phyloP scores from a whole-genome alignment of 1,140 invertebrate species.

The Drosophila lacertosa region DNA sequence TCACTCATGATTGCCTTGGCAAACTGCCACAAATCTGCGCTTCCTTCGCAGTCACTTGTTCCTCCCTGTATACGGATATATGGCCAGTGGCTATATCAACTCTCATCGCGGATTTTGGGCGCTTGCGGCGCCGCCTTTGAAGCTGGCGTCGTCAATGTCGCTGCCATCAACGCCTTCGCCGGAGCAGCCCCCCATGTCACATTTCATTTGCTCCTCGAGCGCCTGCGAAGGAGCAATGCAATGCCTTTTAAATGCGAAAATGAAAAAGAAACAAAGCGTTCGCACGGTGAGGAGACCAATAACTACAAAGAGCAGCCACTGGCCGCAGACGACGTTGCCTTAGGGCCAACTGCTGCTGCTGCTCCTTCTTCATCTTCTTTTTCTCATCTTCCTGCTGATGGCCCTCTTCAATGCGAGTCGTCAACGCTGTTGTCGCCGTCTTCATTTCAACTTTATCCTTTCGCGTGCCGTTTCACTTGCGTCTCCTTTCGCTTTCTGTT shows the following conservation, averaged over 20 bases:
- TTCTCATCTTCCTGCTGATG: not conserved
- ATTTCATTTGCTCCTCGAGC: slow-evolving; percentile 48
- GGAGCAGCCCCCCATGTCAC: slow-evolving; percentile 32
- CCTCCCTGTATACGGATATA: slow-evolving; percentile 13
- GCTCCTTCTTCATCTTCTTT: no score
- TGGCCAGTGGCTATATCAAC: slow-evolving; percentile 45
- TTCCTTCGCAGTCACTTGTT: not conserved
- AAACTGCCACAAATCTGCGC: slow-evolving; percentile 16
- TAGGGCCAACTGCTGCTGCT: slow-evolving; percentile 27
- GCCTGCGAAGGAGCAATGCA: slow-evolving; percentile 56
- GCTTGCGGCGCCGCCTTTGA: slow-evolving; percentile 65
- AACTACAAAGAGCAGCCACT: slow-evolving; percentile 38
- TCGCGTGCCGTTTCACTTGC: slow-evolving; percentile 29
- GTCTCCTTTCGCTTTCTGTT: not conserved
- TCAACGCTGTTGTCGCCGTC: slow-evolving; percentile 37
- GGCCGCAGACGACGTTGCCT: slow-evolving; percentile 30
- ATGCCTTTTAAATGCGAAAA: slow-evolving; percentile 60
- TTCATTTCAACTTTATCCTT: slow-evolving; percentile 65
- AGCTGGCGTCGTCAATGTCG: slow-evolving; percentile 44
- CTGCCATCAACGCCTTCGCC: slow-evolving; percentile 64
- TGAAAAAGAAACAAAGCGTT: slow-evolving; percentile 10
- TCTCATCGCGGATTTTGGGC: slow-evolving; percentile 39
- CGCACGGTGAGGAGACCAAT: slow-evolving; percentile 5
- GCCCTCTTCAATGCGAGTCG: slow-evolving; percentile 36
- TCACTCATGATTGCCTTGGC: slow-evolving; percentile 52